Evolutionary conservation across 2,888 invertebrate species (phyloP).

Genomic region (Eupithecia abbreviata): DNA sequence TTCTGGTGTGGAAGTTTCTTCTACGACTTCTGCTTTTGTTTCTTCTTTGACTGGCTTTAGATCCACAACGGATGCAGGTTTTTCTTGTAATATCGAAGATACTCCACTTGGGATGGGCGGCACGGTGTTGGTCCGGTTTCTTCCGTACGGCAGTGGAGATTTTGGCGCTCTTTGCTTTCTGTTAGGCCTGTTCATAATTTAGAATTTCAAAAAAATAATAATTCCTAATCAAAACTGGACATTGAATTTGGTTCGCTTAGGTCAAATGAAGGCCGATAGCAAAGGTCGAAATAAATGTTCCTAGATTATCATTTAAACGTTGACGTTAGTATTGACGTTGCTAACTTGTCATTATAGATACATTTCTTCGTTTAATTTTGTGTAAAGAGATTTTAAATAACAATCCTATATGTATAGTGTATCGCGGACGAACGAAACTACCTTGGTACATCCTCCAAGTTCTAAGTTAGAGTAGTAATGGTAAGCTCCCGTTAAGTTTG

Average conservation of each 20-base stretch:
- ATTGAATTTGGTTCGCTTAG: conserved; percentile 28
- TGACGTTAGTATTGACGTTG: not conserved
- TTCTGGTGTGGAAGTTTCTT: conserved; percentile 48
- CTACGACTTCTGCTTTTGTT: conserved; percentile 52
- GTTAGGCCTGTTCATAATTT: conserved; percentile 33
- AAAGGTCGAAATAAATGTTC: conserved; percentile 1
- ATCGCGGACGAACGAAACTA: not conserved
- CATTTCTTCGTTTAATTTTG: not conserved
- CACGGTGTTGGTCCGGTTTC: conserved; percentile 26
- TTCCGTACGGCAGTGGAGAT: conserved; percentile 23
- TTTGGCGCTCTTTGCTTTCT: conserved; percentile 28
- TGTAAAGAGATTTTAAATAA: not conserved
- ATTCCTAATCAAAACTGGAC: conserved; percentile 6
- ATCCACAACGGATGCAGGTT: conserved; percentile 33
- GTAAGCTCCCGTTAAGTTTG: too few species aligned
- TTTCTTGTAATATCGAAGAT: conserved; percentile 26
- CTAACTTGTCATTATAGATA: not conserved
- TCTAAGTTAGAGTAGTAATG: too few species aligned
- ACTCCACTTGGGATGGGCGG: not conserved
- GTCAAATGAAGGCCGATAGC: not conserved
- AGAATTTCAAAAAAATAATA: conserved; percentile 2
- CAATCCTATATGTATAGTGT: not conserved
- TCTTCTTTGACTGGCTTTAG: conserved; percentile 53
- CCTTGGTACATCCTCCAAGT: not conserved
- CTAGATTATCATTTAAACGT: not conserved